phyloP scores from a whole-genome alignment of 2,113 vertebrate genomes.

The Myrmecobius fasciatus region DNA sequence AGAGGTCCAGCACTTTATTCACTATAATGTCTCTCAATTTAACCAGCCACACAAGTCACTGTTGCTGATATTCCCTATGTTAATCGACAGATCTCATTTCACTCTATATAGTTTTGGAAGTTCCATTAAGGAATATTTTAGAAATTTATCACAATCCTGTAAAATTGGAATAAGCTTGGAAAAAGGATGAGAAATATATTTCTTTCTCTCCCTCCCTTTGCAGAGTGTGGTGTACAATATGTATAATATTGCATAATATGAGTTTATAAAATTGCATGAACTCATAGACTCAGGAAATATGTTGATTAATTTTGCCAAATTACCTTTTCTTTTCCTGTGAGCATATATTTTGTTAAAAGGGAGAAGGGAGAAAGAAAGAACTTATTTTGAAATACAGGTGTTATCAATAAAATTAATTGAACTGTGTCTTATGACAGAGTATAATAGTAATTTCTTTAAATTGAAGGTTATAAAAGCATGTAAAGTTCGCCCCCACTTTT shows the following conservation, averaged over 20 bases:
- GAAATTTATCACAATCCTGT: not conserved
- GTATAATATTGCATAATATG: too few species aligned
- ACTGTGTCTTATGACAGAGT: slow-evolving; percentile 2
- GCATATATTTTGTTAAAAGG: not conserved
- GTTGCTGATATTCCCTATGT: not conserved
- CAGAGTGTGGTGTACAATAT: too few species aligned
- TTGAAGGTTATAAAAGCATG: not conserved
- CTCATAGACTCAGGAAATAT: not conserved
- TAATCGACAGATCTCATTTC: not conserved
- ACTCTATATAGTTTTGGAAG: not conserved
- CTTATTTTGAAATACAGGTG: not conserved
- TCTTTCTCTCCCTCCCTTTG: not conserved
- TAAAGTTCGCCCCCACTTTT: not conserved
- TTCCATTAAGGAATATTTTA: not conserved
- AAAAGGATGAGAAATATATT: not conserved
- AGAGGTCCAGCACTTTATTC: not conserved
- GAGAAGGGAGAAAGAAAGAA: not conserved
- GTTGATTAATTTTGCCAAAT: not conserved
- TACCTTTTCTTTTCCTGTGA: not conserved
- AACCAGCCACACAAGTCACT: not conserved
- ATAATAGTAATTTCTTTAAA: slow-evolving; percentile 19
- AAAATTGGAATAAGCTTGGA: not conserved
- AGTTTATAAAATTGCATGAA: not conserved
- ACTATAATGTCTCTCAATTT: not conserved
- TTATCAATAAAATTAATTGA: not conserved